Percentiles rank a stretch among this genome's conserved stretches.
Evolutionary conservation across 2,888 invertebrate genomes (phyloP).

Genomic region (Parapristionchus giblindavisi): DNA sequence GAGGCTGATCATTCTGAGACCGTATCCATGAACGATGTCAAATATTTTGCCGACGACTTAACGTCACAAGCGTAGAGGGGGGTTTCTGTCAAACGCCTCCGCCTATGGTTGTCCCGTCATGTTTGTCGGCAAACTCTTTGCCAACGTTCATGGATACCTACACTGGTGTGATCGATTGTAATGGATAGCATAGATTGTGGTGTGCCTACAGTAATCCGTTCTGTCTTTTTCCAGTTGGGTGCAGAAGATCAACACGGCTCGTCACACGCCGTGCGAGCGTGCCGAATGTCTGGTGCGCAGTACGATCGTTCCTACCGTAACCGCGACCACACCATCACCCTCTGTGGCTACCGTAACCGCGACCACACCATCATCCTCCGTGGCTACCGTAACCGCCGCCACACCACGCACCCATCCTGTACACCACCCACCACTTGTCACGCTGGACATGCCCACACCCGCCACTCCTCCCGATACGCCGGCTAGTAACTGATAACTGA

Average conservation of each 20-base stretch:
- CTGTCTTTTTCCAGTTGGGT: conserved; percentile 29
- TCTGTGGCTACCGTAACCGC: conserved; percentile 6
- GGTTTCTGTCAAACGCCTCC: too few species aligned
- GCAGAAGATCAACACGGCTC: conserved; percentile 10
- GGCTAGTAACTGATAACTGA: conserved; percentile 14
- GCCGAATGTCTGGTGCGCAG: conserved; percentile 25
- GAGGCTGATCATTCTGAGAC: too few species aligned
- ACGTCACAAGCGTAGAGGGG: too few species aligned
- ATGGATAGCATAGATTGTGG: too few species aligned
- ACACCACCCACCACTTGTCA: too few species aligned
- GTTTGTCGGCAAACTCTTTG: too few species aligned
- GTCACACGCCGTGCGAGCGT: conserved; percentile 29
- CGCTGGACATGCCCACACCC: conserved; percentile 28
- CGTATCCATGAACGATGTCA: too few species aligned
- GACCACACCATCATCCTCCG: background rate
- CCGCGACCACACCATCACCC: conserved; percentile 4
- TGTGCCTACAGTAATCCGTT: background rate
- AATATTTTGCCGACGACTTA: too few species aligned
- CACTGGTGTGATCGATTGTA: too few species aligned
- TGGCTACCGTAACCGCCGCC: conserved; percentile 8
- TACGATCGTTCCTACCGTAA: background rate
- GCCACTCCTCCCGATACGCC: conserved; percentile 33
- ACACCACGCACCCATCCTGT: too few species aligned
- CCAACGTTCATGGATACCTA: too few species aligned
- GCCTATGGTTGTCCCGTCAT: too few species aligned